Percentiles rank a stretch among this genome's conserved stretches.
Evolutionary conservation across 2,797 vertebrate species (phyloP).

Genomic region (Clarias pachynema): DNA sequence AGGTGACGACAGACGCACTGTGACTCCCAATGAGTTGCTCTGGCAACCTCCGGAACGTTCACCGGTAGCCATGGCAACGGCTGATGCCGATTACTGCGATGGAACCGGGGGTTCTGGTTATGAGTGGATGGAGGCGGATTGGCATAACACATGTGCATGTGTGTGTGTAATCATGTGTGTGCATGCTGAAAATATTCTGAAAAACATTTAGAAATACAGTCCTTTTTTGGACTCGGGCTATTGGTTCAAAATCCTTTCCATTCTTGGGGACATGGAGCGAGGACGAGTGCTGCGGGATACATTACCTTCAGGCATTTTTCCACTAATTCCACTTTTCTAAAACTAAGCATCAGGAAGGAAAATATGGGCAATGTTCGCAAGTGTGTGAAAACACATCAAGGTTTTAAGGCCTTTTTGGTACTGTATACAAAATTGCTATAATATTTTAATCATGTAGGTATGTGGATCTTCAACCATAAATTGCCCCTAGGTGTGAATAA

Average conservation of each 20-base stretch:
- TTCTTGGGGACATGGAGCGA: slow-evolving; percentile 20
- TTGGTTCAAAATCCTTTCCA: slow-evolving; percentile 35
- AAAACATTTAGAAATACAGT: slow-evolving; percentile 25
- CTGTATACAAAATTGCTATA: neutral
- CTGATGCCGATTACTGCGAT: slow-evolving; percentile 74
- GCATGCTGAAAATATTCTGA: neutral
- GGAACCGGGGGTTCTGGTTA: slow-evolving; percentile 53
- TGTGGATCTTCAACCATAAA: neutral
- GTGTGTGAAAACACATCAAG: neutral
- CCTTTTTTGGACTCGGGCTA: slow-evolving; percentile 17
- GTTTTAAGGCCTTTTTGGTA: neutral
- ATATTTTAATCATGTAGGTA: neutral
- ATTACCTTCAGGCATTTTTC: slow-evolving; percentile 50
- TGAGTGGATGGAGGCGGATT: slow-evolving; percentile 50
- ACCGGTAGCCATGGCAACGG: slow-evolving; percentile 76
- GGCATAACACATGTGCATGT: slow-evolving; percentile 42
- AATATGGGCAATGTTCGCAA: neutral
- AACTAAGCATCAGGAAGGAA: neutral
- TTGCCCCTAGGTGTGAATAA: neutral
- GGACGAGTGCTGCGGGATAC: slow-evolving; percentile 23
- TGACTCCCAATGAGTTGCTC: slow-evolving; percentile 80
- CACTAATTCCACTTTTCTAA: slow-evolving; percentile 27
- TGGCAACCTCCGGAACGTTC: slow-evolving; percentile 75
- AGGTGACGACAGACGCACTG: slow-evolving; percentile 66
- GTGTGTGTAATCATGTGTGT: slow-evolving; percentile 1